Percentiles rank a stretch among this genome's conserved stretches.
Evolutionary conservation across 2,113 vertebrate species (phyloP).

Genomic region (Leuciscus idus): DNA sequence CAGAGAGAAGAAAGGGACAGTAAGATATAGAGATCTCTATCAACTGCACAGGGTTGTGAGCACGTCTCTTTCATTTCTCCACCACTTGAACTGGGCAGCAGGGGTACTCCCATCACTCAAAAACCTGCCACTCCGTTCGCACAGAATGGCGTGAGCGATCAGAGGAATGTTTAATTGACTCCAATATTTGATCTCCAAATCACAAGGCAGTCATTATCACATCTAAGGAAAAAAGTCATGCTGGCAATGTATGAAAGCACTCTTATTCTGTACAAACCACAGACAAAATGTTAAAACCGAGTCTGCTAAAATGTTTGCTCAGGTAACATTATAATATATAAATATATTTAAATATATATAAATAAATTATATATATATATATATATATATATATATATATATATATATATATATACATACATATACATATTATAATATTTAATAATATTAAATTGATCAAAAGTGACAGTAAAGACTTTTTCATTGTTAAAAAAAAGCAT

Average conservation of each 20-base stretch:
- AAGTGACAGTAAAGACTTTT: background rate
- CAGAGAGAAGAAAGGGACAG: constrained; percentile 19
- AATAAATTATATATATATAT: too few species aligned
- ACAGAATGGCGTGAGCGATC: constrained; percentile 16
- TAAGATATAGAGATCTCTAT: constrained; percentile 31
- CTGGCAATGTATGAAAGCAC: constrained; percentile 14
- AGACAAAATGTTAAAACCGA: background rate
- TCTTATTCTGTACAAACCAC: background rate
- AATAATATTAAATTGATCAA: background rate
- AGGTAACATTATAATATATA: background rate
- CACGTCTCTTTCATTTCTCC: constrained; percentile 34
- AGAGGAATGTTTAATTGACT: constrained; percentile 41
- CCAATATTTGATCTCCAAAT: constrained; percentile 42
- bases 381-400: too few species aligned
- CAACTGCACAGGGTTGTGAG: constrained; percentile 6
- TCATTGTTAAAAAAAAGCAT: background rate
- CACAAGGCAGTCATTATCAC: constrained; percentile 40
- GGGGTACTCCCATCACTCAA: background rate
- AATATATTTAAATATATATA: too few species aligned
- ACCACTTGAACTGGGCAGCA: background rate
- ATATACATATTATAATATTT: too few species aligned
- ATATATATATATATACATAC: too few species aligned
- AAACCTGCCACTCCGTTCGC: background rate
- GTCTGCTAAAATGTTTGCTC: background rate
- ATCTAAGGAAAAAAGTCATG: constrained; percentile 13